Percentiles rank a stretch among this genome's conserved stretches.
Evolutionary conservation across 1,140 invertebrate genomes (phyloP).

Genomic region (Zeugodacus cucurbitae): DNA sequence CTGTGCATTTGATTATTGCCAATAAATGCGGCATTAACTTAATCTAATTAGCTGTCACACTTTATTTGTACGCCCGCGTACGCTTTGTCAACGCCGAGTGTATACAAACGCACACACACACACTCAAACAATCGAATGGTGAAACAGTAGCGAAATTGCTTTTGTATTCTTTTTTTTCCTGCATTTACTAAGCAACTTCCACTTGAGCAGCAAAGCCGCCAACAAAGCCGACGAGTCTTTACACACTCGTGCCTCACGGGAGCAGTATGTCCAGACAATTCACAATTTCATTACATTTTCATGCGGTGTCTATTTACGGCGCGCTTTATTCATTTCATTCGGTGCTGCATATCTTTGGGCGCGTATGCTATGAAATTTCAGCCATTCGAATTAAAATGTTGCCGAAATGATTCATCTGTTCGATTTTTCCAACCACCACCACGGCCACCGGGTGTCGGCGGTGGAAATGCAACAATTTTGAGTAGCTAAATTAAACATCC

Average conservation of each 20-base stretch:
- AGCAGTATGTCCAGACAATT: slow-evolving; percentile 19
- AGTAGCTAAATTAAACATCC: slow-evolving; percentile 1
- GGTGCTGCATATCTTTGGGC: background rate
- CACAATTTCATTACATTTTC: background rate
- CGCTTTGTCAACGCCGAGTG: background rate
- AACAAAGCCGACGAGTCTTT: background rate
- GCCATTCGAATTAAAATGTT: slow-evolving; percentile 20
- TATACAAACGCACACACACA: too few species aligned
- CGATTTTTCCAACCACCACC: slow-evolving; percentile 39
- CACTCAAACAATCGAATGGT: too few species aligned
- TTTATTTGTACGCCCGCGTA: slow-evolving; percentile 49
- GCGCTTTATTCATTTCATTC: background rate
- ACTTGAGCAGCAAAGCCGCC: background rate
- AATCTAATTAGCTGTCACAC: slow-evolving; percentile 65
- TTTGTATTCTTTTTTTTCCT: background rate
- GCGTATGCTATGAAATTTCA: slow-evolving; percentile 39
- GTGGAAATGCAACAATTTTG: background rate
- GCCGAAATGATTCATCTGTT: slow-evolving; percentile 45
- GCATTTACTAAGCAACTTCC: background rate
- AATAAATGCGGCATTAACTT: slow-evolving; percentile 63
- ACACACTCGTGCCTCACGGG: background rate
- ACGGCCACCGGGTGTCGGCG: too few species aligned
- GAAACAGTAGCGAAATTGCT: background rate
- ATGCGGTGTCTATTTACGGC: background rate
- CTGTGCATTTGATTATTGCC: slow-evolving; percentile 48